Conservation (phyloP, 2,113 vertebrate species). For the Rhizomys pruinosus region DNA sequence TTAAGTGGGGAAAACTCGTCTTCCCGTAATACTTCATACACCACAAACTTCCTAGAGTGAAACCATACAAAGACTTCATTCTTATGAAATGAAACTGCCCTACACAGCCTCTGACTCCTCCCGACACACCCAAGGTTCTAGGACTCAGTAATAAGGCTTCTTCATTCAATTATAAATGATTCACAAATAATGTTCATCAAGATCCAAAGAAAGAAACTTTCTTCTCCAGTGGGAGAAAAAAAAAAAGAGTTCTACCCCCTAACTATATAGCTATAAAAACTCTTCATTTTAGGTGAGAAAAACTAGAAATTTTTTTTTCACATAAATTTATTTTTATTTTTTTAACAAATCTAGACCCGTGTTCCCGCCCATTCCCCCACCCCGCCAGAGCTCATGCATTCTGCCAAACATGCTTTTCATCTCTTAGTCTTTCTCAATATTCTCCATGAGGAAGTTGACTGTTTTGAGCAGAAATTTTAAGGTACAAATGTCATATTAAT, state of each 20-base stretch:
- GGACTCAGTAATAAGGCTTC: background rate
- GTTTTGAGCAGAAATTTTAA: no score
- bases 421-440: no score
- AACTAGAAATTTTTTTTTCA: background rate
- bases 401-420: no score
- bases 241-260: no score
- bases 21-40: conserved; percentile 95
- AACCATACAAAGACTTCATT: conserved; percentile 9
- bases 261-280: no score
- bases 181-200: background rate
- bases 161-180: background rate
- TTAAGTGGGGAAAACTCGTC: conserved; percentile 98
- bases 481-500: background rate
- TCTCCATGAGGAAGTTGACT: no score
- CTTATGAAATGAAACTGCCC: background rate
- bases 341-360: no score
- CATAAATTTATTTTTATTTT: no score
- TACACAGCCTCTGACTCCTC: background rate
- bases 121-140: background rate
- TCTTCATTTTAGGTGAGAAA: conserved; percentile 16
- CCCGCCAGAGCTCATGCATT: no score
- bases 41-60: conserved; percentile 92
- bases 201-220: background rate
- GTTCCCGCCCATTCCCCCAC: no score
- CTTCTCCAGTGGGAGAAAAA: background rate